A percentile compares a stretch with the other conserved stretches of the same genome.
Conservation (phyloP, 92 coral and sea anemone genomes). For the Porites divaricata region DNA sequence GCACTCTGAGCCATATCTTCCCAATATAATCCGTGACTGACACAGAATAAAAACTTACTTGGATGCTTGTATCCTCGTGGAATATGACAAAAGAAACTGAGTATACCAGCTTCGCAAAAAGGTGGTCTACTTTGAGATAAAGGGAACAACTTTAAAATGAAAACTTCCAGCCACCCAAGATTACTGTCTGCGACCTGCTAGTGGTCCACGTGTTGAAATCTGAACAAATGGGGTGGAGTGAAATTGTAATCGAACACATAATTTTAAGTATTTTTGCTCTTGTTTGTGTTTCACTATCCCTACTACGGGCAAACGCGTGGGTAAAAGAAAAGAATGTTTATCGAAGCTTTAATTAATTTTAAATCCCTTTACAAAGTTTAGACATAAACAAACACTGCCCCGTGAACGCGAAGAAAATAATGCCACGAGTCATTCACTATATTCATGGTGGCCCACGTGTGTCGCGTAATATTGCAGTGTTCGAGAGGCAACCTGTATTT, state of each 20-base stretch:
- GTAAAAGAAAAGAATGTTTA: constrained; percentile 23
- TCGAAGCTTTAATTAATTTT: constrained; percentile 5
- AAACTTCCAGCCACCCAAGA: too few relatives aligned
- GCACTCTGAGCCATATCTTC: too few relatives aligned
- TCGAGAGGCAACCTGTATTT: not conserved
- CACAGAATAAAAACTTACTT: not conserved
- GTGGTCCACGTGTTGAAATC: too few relatives aligned
- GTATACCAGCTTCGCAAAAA: not conserved
- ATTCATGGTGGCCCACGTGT: constrained; percentile 31
- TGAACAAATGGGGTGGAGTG: not conserved
- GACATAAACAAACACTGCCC: not conserved
- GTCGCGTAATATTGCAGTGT: constrained; percentile 1
- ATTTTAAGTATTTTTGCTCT: not conserved
- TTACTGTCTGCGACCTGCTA: too few relatives aligned
- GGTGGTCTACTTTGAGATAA: not conserved
- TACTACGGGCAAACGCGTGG: constrained; percentile 20
- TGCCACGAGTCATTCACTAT: not conserved
- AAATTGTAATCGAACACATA: not conserved
- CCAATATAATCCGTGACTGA: not conserved
- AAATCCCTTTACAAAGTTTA: not conserved
- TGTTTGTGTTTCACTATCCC: not conserved
- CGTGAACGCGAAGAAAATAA: not conserved
- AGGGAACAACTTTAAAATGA: not conserved
- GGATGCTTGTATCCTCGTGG: not conserved
- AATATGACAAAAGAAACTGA: not conserved